Evolutionary conservation across 2,888 invertebrate species (phyloP).

Genomic region (Ganaspis brasiliensis): DNA sequence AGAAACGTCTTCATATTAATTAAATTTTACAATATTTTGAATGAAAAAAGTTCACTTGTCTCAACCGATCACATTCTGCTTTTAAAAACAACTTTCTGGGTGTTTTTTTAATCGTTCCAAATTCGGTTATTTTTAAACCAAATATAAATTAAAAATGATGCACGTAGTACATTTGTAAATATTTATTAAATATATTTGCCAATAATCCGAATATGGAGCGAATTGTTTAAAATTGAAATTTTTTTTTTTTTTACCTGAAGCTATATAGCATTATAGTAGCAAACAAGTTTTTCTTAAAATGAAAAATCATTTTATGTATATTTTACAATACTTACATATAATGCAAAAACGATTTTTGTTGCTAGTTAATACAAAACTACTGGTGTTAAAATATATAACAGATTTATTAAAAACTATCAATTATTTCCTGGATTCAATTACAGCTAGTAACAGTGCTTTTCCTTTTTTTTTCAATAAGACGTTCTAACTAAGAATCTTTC

Average conservation of each 20-base stretch:
- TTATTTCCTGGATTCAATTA: slow-evolving; percentile 54
- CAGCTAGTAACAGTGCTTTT: slow-evolving; percentile 58
- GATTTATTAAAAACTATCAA: slow-evolving; percentile 55
- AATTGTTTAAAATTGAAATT: slow-evolving; percentile 1
- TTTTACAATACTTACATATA: slow-evolving; percentile 68
- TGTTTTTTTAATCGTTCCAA: background rate
- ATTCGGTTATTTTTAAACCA: slow-evolving; percentile 6
- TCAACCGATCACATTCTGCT: no score
- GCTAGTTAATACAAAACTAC: slow-evolving; percentile 65
- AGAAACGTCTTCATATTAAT: no score
- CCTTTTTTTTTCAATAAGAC: slow-evolving; percentile 52
- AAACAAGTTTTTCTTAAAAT: slow-evolving; percentile 62
- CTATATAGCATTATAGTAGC: slow-evolving; percentile 55
- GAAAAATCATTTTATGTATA: slow-evolving; percentile 65
- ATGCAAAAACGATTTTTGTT: slow-evolving; percentile 62
- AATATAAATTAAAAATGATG: background rate
- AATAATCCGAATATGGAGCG: slow-evolving; percentile 1
- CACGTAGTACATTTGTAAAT: background rate
- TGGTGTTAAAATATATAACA: slow-evolving; percentile 67
- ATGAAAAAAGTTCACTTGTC: no score
- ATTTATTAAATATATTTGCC: background rate
- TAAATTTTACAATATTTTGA: no score
- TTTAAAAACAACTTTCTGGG: background rate
- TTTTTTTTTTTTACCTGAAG: slow-evolving; percentile 13
- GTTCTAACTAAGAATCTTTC: slow-evolving; percentile 42